phyloP scores from a whole-genome alignment of 2,888 invertebrate species.

The Drosophila macrospina region DNA sequence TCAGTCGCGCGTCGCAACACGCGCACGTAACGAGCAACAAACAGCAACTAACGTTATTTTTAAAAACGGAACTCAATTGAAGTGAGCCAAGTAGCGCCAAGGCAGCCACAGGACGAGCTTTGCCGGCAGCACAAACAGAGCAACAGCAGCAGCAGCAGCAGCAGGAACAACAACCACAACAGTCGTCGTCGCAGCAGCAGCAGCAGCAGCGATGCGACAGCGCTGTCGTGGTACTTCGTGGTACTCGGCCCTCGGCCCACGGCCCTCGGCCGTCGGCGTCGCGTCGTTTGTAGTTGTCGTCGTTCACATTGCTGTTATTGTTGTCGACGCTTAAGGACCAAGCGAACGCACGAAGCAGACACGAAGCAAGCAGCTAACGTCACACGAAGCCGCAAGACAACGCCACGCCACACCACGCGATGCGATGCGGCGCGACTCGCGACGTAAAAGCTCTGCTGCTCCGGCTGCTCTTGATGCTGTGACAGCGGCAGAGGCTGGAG shows the following conservation, averaged over 20 bases:
- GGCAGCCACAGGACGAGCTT: conserved; percentile 52
- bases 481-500: neutral
- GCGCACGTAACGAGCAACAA: conserved; percentile 84
- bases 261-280: conserved; percentile 6
- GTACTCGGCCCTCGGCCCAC: too few species aligned
- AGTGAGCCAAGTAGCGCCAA: conserved; percentile 71
- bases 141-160: conserved; percentile 46
- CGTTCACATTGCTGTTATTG: conserved; percentile 6
- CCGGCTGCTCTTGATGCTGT: conserved; percentile 9
- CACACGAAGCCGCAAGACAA: conserved; percentile 50
- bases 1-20: conserved; percentile 80
- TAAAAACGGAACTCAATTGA: conserved; percentile 79
- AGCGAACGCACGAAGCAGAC: conserved; percentile 36
- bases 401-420: conserved; percentile 8
- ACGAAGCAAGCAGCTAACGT: conserved; percentile 42
- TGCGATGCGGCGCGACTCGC: conserved; percentile 1
- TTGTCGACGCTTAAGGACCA: conserved; percentile 33
- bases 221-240: conserved; percentile 19
- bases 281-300: conserved; percentile 24
- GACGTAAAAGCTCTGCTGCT: conserved; percentile 6
- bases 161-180: neutral
- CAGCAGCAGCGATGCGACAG: conserved; percentile 12
- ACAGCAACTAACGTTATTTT: conserved; percentile 84
- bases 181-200: conserved; percentile 1
- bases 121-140: conserved; percentile 42